These are phyloP conservation scores for Drymonia ruficornis DNA, from an alignment of 2,888 invertebrate species.

Conservation along the genomic window DNA sequence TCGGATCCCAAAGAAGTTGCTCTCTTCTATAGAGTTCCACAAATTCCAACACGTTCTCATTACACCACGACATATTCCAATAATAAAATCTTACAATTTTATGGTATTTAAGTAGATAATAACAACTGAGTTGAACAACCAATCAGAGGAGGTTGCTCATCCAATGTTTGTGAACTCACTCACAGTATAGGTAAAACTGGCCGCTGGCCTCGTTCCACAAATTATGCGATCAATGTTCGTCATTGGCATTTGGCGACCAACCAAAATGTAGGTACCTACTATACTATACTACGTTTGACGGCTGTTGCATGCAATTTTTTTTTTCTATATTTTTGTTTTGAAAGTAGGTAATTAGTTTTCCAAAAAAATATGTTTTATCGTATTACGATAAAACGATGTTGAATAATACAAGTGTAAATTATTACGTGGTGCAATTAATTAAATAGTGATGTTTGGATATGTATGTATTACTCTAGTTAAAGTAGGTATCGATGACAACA, in stretches of 20 bases:
- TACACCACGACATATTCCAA: slow-evolving; percentile 64
- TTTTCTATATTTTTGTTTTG: no score
- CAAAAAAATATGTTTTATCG: no score
- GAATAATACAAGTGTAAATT: no score
- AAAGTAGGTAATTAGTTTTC: no score
- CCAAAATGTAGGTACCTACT: slow-evolving; percentile 39
- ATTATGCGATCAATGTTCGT: slow-evolving; percentile 57
- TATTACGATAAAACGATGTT: no score
- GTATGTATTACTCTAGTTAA: no score
- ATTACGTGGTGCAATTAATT: no score
- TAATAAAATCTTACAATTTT: slow-evolving; percentile 4
- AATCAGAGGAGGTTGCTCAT: slow-evolving; percentile 51
- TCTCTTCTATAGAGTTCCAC: slow-evolving; percentile 69
- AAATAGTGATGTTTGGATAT: no score
- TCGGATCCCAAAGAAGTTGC: slow-evolving; percentile 72
- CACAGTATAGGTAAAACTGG: slow-evolving; percentile 35
- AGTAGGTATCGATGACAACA: no score
- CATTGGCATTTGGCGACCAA: slow-evolving; percentile 59
- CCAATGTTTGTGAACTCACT: slow-evolving; percentile 62
- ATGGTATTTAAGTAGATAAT: slow-evolving; percentile 21
- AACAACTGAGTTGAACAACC: slow-evolving; percentile 45
- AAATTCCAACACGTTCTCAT: slow-evolving; percentile 69
- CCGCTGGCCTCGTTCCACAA: slow-evolving; percentile 66
- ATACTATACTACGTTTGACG: no score
- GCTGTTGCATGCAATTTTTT: no score